These are phyloP conservation scores for Ophion obscuratus DNA, from an alignment of 2,888 invertebrate species.

Conservation along the genomic window DNA sequence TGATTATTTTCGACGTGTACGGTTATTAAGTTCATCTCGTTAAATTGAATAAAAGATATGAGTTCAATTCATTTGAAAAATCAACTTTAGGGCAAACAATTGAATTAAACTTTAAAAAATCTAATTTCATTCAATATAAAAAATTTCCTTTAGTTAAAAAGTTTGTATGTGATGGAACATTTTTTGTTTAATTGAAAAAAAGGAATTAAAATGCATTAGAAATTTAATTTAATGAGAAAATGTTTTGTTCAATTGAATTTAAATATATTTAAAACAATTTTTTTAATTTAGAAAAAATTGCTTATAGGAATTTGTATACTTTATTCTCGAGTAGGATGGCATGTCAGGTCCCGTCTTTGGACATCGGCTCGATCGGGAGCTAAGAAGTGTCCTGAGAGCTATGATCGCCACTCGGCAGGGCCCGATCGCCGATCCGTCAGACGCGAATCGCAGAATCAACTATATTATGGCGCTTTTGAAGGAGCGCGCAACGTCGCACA, in stretches of 20 bases:
- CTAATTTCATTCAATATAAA: too few relatives aligned
- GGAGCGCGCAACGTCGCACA: not conserved
- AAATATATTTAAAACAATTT: not conserved
- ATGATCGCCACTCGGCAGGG: not conserved
- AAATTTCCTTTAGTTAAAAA: too few relatives aligned
- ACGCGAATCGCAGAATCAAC: constrained; percentile 14
- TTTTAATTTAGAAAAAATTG: too few relatives aligned
- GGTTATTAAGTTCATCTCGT: too few relatives aligned
- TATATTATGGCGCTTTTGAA: constrained; percentile 15
- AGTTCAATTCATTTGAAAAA: too few relatives aligned
- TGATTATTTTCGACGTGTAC: not conserved
- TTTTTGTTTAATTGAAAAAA: too few relatives aligned
- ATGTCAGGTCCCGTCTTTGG: not conserved
- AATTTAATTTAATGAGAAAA: too few relatives aligned
- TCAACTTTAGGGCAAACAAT: too few relatives aligned
- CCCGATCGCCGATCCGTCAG: not conserved
- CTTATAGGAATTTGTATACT: not conserved
- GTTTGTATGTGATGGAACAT: too few relatives aligned
- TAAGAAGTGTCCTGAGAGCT: constrained; percentile 10
- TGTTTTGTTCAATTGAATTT: not conserved
- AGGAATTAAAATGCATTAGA: too few relatives aligned
- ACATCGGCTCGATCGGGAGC: constrained; percentile 17
- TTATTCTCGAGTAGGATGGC: constrained; percentile 5
- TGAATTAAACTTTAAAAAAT: too few relatives aligned
- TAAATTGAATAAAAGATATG: too few relatives aligned